These are phyloP conservation scores for Frankliniella intonsa DNA, from an alignment of 2,888 invertebrate genomes.

Conservation along the genomic window DNA sequence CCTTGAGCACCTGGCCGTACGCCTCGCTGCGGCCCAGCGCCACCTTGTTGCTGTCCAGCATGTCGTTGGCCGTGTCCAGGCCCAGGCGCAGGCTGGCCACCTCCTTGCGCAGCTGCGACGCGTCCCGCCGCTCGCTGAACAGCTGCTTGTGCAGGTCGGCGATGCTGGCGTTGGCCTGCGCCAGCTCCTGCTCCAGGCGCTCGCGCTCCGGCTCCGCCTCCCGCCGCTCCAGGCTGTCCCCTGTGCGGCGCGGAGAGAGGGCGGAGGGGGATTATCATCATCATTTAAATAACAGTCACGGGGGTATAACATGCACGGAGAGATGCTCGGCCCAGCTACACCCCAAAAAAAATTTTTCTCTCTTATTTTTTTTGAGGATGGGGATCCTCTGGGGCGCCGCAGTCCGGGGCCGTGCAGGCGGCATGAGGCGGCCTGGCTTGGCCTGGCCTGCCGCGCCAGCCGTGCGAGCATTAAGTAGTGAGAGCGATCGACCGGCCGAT, in stretches of 20 bases:
- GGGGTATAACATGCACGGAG: too few relatives aligned
- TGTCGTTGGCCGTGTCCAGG: constrained; percentile 23
- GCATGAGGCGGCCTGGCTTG: too few relatives aligned
- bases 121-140: constrained; percentile 11
- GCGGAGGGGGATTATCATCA: not conserved
- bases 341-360: too few relatives aligned
- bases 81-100: constrained; percentile 20
- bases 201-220: not conserved
- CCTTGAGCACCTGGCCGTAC: constrained; percentile 22
- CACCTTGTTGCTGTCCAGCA: constrained; percentile 16
- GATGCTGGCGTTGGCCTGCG: not conserved
- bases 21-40: constrained; percentile 23
- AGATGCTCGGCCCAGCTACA: too few relatives aligned
- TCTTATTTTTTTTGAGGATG: too few relatives aligned
- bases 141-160: constrained; percentile 18
- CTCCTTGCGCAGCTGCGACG: constrained; percentile 18
- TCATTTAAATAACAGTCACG: too few relatives aligned
- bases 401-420: too few relatives aligned
- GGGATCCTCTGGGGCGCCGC: too few relatives aligned
- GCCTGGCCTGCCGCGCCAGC: too few relatives aligned
- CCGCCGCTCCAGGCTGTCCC: not conserved
- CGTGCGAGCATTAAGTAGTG: too few relatives aligned
- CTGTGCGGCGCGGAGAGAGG: not conserved
- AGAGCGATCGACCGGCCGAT: too few relatives aligned
- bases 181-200: constrained; percentile 18